Base-by-base conservation (phyloP, 2,888 invertebrate genomes). In the Apotomis betuletana region DNA sequence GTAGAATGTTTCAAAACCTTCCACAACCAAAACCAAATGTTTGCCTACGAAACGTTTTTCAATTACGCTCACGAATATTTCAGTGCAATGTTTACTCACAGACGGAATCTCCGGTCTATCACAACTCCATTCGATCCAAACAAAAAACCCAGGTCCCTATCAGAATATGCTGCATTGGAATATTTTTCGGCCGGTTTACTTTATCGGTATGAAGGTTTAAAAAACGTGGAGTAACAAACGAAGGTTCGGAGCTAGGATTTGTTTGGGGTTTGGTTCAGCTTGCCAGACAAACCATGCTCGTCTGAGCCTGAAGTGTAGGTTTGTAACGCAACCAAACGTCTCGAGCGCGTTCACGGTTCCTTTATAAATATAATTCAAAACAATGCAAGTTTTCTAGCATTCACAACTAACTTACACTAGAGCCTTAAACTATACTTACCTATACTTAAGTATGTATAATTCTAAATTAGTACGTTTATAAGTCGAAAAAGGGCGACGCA, bases 121-220 rank as follows among this genome's bases (percentile, higher is more conserved):
- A 65, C 54, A 55, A 54, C 27, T 44, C 44, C 36, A 12, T 49
- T 27, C 61, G 15, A 62, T 62, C 51, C 36, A 12, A 41, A 64
- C 38, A 57, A 67, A 67, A 67, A 51, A 59, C 13, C 36, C 9
- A 44, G 44, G 5, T 27, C 8, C 46, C 59, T 15, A 51, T 59
- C 59, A 49, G 51, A 8, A 58, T 57, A 67, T 59, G 46, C 38
- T 58, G 13, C 51, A 51, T 36, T 51, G 58, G 67, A 67, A 67
- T 67, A 59, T 67, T 67, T 67, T 67, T 51, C 38, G 54, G 13
- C 8, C 13, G 12, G 67, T 67, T 67, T 59, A 67, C 67, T 59
- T 67, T 67, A n/a, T 58, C 41, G 54, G 41, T 59, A 67, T 51
- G 51, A 36, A 51, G 59, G 51, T 12, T 58, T 58, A 57, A 46